Evolutionary conservation across 2,113 vertebrate genomes (phyloP), one percentile per base, ranked within the genome.

Genomic region (Tricholaema leucomelas): DNA sequence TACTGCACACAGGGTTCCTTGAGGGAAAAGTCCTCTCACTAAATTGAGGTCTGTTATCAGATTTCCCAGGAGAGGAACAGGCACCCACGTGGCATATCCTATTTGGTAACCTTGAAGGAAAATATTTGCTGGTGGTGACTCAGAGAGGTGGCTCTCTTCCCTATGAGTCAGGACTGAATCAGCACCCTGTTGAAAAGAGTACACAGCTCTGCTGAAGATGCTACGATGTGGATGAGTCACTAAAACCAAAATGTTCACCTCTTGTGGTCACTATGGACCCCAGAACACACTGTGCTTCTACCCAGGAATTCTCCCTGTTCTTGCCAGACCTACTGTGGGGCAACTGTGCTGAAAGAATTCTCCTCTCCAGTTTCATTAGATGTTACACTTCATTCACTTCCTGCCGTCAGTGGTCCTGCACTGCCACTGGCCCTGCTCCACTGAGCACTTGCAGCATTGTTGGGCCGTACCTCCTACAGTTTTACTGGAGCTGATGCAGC

Each of bases 111-210:
- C 35, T n/a, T 0, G 0, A 60, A 92, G 88, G 82, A 50, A 92
- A 92, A 74, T 9, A 27, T 54, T 74, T 83, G 56, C 19, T 76
- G 42, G 24, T 73, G 50, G 18, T 92, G 82, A 96, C 44, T 94
- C 91, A 94, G 23, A 55, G 35, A 81, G 12, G 38, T 7, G n/a
- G 6, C 35, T 25, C 21, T 92, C 38, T 64, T 75, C 42, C 20
- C 24, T 75, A 35, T 90, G 90, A 94, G 38, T 94, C 91, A 91
- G 33, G 50, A 24, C 63, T 90, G 80, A 94, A 85, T 81, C 91
- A 88, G 44, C 27, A 38, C 20, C 17, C 13, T 35, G 20, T 64
- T 27, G 21, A 5, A 1, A 35, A 52, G n/a, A 12, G 42, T 35
- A 35, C 12, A 2, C 9, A 73, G 40, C 2, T 1, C 31, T 19